Percentiles rank a stretch among this genome's conserved stretches.
phyloP scores from a whole-genome alignment of 2,113 vertebrate species.

The cat (Felis catus) region F.catus_Fca126_mat1.0 CM031413.1:66146501-66147000 shows the following conservation, averaged over 20 bases:
- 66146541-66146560: neutral
- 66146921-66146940: too few relatives aligned
- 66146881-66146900: too few relatives aligned
- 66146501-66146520: accelerated
- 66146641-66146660: neutral
- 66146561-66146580: neutral
- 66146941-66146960: too few relatives aligned
- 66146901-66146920: too few relatives aligned
- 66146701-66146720: too few relatives aligned
- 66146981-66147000: too few relatives aligned
- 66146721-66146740: neutral
- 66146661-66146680: neutral
- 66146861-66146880: neutral
- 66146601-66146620: neutral
- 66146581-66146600: neutral
- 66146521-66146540: neutral
- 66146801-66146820: accelerated
- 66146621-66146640: too few relatives aligned
- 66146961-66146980: too few relatives aligned
- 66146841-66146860: neutral
- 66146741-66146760: neutral
- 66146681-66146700: neutral
- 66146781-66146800: accelerated
- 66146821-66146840: accelerated
- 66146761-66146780: neutral